phyloP scores from a whole-genome alignment of 2,113 vertebrate genomes.

The Centropus unirufus region DNA sequence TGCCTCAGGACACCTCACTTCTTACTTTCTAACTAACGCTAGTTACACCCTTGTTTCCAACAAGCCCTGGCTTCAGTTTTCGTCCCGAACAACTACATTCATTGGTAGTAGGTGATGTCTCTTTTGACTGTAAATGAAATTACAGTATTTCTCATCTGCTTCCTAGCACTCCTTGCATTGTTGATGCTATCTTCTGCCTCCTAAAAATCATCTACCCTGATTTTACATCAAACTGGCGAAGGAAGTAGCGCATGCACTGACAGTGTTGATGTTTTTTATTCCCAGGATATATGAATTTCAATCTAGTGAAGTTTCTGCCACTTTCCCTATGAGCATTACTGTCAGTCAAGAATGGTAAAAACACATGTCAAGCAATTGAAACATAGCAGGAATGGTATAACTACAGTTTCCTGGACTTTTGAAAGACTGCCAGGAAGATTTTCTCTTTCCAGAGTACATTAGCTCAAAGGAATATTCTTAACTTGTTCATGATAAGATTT shows the following conservation, averaged over 20 bases:
- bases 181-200: neutral
- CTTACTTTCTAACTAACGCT: too few relatives aligned
- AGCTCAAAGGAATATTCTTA: neutral
- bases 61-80: neutral
- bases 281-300: neutral
- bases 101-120: neutral
- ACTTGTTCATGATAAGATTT: neutral
- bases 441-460: neutral
- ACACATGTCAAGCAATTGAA: neutral
- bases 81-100: rapidly evolving
- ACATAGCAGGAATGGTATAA: neutral
- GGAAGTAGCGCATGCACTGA: neutral
- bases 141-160: neutral
- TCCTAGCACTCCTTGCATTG: neutral
- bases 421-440: neutral
- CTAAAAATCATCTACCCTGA: neutral
- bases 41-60: too few relatives aligned
- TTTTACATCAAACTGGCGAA: neutral
- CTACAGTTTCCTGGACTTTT: neutral
- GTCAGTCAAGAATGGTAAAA: neutral
- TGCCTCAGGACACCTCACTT: too few relatives aligned
- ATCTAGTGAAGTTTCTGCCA: neutral
- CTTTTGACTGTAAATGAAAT: neutral
- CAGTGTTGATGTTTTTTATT: neutral
- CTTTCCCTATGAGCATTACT: neutral